Conservation (phyloP, 2,113 vertebrate species). For the Probosciger aterrimus region DNA sequence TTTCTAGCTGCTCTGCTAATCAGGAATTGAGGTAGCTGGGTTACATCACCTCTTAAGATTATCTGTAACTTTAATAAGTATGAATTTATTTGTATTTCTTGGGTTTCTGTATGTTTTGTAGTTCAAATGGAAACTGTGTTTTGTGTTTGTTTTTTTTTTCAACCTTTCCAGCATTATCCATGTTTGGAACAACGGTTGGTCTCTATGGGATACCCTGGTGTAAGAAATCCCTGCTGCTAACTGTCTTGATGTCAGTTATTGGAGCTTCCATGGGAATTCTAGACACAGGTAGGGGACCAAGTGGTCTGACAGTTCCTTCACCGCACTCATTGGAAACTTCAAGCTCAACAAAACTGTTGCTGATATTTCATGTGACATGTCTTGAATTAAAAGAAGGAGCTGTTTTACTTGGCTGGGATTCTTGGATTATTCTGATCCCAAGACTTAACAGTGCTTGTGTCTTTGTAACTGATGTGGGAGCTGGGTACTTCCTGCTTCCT, state of each 20-base stretch:
- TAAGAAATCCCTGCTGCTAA: conserved; percentile 78
- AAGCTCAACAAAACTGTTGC: background rate
- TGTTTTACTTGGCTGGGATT: background rate
- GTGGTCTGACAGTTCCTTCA: background rate
- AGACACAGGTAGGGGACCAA: conserved; percentile 83
- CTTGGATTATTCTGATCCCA: background rate
- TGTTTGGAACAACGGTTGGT: conserved; percentile 82
- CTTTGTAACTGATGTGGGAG: background rate
- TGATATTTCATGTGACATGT: background rate
- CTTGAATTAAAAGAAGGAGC: background rate
- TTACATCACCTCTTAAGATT: background rate
- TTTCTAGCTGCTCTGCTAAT: background rate
- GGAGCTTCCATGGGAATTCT: conserved; percentile 87
- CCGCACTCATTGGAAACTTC: background rate
- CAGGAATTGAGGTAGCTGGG: rapidly evolving
- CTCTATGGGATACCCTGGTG: conserved; percentile 88
- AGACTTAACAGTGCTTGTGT: background rate
- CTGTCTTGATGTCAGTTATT: conserved; percentile 80
- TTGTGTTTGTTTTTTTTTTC: background rate
- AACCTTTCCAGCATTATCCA: conserved; percentile 64
- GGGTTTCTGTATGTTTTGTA: background rate
- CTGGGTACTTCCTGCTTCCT: background rate
- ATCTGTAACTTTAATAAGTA: background rate
- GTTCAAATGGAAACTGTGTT: background rate
- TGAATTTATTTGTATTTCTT: background rate